Evolutionary conservation across 2,113 vertebrate genomes (phyloP), one percentile per base, ranked within the genome.

Genomic region (Orthochromis indermauri): DNA sequence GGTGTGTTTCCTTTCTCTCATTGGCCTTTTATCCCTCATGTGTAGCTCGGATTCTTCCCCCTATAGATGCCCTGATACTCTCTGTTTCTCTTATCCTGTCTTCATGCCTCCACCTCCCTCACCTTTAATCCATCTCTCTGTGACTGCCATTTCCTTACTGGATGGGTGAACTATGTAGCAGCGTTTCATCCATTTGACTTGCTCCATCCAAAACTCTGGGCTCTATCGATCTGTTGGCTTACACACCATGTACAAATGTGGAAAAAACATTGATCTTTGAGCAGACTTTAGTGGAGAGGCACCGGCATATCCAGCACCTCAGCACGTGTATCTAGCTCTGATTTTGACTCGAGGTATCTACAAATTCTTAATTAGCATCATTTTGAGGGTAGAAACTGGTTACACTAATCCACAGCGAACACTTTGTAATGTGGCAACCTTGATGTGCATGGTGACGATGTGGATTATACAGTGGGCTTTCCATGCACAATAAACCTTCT

Each of bases 191-290:
- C 45, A 2, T 42, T 47, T 35, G 33, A 21, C n/a, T 88, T 3
- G 5, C 55, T 90, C 42, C 37, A 4, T 81, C 88, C 87, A 45
- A 89, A 89, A 85, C 82, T 81, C 59, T 2, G 31, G 40, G 40
- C 37, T 66, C 35, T 40, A 91, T 94, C 0, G 88, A 94, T 94
- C 90, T 89, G 92, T 90, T 87, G 87, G 45, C 40, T 59, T 66
- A 10, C 82, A 33, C 76, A 61, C 35, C 55, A 10, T 84, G 90
- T 91, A 59, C 89, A 89, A 89, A 87, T 87, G 88, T 89, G 91
- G 81, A 90, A 90, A 76, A 49, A 26, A 2, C 76, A 93, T 86
- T 83, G 88, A 91, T 91, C 90, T 16, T 1, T 33, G 71, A 37
- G 84, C 61, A 28, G 37, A 54, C 68, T 82, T 89, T 59, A 82